These are phyloP conservation scores for Synergus itoensis DNA, from an alignment of 2,888 invertebrate species.

Conservation along the genomic window DNA sequence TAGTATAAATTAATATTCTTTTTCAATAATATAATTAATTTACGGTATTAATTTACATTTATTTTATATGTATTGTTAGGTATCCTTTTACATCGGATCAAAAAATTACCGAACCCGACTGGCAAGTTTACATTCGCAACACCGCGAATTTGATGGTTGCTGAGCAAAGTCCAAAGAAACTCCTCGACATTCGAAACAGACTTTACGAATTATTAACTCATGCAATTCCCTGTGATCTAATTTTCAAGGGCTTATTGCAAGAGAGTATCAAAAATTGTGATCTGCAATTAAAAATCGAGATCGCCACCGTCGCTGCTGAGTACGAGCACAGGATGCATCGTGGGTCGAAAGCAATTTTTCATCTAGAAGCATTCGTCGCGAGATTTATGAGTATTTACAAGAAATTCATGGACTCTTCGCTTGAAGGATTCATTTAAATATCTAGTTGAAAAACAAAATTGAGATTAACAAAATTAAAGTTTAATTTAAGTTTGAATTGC, in stretches of 20 bases:
- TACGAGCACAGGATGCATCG: slow-evolving; percentile 95
- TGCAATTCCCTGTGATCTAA: slow-evolving; percentile 94
- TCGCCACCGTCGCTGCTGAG: slow-evolving; percentile 91
- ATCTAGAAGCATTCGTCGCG: slow-evolving; percentile 97
- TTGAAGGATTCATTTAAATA: slow-evolving; percentile 78
- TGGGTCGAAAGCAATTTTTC: slow-evolving; percentile 97
- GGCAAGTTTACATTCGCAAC: slow-evolving; percentile 92
- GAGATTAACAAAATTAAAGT: too few species aligned
- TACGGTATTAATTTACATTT: not conserved
- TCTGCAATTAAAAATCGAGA: slow-evolving; percentile 90
- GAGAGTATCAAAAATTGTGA: slow-evolving; percentile 95
- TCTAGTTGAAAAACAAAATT: not conserved
- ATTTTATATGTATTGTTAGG: slow-evolving; percentile 71
- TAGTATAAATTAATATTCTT: slow-evolving; percentile 61
- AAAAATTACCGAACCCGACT: slow-evolving; percentile 92
- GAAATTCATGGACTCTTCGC: slow-evolving; percentile 88
- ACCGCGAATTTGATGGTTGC: slow-evolving; percentile 92
- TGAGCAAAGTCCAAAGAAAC: slow-evolving; percentile 91
- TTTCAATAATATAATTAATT: slow-evolving; percentile 1
- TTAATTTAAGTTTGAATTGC: not conserved
- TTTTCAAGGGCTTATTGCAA: slow-evolving; percentile 91
- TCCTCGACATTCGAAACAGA: slow-evolving; percentile 91
- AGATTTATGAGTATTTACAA: slow-evolving; percentile 97
- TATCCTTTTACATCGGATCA: slow-evolving; percentile 91
- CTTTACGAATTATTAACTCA: slow-evolving; percentile 96